Evolutionary conservation across 2,113 vertebrate species (phyloP), one percentile per base, ranked within the genome.

Genomic region (Tretioscincus oriximinensis): DNA sequence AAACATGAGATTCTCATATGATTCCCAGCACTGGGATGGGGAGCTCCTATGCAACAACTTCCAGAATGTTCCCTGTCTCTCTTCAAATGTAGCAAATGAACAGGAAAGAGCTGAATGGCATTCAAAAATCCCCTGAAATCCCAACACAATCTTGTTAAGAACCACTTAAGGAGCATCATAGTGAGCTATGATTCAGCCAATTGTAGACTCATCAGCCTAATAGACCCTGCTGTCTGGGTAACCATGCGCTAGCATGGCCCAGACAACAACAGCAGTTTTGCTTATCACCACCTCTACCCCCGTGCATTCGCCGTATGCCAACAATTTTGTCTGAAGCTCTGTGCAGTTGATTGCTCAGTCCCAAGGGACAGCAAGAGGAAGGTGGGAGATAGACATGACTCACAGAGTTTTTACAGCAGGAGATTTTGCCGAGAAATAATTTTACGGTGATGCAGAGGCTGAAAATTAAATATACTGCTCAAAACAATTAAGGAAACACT

Each of bases 141-240:
- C 65, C 64, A 75, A 47, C 51, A 68, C 72, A 81, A 68, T 81
- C 51, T 76, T 31, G 24, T 81, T 47, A 76, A 76, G 64, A 81
- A 58, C 51, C 73, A 76, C 35, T 81, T 75, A 69, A 69, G 73
- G 76, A 51, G 65, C 65, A 22, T 41, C 7, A 11, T 60, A n/a
- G 29, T 58, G 80, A 75, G 64, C 35, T 12, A 21, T 76, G 51
- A 61, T 60, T 58, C 73, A 75, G 65, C 49, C 64, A 81, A 81
- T 76, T 69, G 51, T n/a, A 61, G 51, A 35, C 26, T 76, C 64
- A 60, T 70, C 73, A 75, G 14, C 31, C 64, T 7, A 26, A 66
- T 21, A 77, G 64, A 24, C 6, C 47, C 64, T 61, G 22, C 54
- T 26, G 28, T 61, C 31, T 41, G n/a, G 10, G n/a, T 5, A 73